These are phyloP conservation scores for Serranus cabrilla DNA, from an alignment of 2,797 vertebrate genomes.

Conservation along the genomic window DNA sequence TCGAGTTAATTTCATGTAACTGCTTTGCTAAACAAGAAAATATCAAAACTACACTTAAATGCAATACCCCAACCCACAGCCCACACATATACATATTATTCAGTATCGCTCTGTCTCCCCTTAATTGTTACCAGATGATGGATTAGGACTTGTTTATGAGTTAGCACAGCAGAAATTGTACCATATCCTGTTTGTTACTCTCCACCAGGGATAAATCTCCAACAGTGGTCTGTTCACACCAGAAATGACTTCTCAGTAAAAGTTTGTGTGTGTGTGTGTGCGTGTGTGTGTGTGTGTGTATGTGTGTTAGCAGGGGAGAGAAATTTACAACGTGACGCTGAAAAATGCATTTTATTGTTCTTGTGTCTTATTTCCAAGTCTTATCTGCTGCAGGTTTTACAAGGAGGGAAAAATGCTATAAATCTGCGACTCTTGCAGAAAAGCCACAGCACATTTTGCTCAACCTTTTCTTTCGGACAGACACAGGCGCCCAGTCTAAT, in stretches of 20 bases:
- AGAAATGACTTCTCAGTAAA: conserved; percentile 58
- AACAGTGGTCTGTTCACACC: conserved; percentile 54
- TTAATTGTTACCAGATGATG: conserved; percentile 59
- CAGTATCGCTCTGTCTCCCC: conserved; percentile 18
- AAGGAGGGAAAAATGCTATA: neutral
- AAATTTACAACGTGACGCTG: neutral
- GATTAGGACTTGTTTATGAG: conserved; percentile 61
- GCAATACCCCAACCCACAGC: neutral
- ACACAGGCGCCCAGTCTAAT: conserved; percentile 18
- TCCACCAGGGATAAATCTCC: conserved; percentile 52
- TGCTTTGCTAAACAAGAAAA: conserved; percentile 31
- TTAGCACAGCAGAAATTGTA: conserved; percentile 51
- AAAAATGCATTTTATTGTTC: conserved; percentile 33
- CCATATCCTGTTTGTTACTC: conserved; percentile 61
- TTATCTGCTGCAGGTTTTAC: neutral
- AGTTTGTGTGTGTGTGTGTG: neutral
- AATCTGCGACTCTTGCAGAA: conserved; percentile 20
- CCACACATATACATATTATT: conserved; percentile 24
- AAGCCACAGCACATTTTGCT: conserved; percentile 1
- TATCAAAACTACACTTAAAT: conserved; percentile 13
- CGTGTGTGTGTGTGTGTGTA: conserved; percentile 9
- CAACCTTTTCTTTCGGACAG: conserved; percentile 6
- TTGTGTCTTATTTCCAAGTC: conserved; percentile 9
- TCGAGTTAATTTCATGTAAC: conserved; percentile 1
- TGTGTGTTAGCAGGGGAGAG: neutral